These are phyloP conservation scores for Erebia palarica DNA, from an alignment of 2,888 invertebrate genomes.

Conservation along the genomic window DNA sequence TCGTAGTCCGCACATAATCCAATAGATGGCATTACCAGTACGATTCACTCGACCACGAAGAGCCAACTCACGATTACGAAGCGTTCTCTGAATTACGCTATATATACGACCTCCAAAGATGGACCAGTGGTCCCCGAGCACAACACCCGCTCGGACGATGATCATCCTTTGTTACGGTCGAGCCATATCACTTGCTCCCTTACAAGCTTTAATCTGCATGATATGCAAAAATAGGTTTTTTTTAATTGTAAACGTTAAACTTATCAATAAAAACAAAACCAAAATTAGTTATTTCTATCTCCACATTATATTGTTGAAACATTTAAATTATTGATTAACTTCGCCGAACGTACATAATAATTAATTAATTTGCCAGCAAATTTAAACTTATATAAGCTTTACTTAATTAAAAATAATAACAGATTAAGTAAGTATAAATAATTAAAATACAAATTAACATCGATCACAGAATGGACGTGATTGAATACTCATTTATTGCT, in stretches of 20 bases:
- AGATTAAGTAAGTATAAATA: neutral
- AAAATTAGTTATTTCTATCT: neutral
- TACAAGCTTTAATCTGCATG: too few species aligned
- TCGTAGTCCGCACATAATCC: too few species aligned
- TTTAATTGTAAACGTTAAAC: neutral
- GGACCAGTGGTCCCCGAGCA: too few species aligned
- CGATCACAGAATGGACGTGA: slow-evolving; percentile 26
- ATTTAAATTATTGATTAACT: slow-evolving; percentile 1
- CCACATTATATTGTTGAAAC: neutral
- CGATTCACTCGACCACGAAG: too few species aligned
- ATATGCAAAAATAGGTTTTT: neutral
- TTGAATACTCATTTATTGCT: slow-evolving; percentile 26
- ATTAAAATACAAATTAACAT: slow-evolving; percentile 28
- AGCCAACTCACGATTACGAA: too few species aligned
- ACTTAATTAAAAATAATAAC: slow-evolving; percentile 15
- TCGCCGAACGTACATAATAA: neutral
- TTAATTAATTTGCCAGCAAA: slow-evolving; percentile 8
- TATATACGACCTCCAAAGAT: too few species aligned
- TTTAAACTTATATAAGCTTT: slow-evolving; percentile 3
- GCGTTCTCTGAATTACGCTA: too few species aligned
- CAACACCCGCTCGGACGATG: too few species aligned
- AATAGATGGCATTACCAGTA: too few species aligned
- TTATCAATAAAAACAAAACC: neutral
- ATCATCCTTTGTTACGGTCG: too few species aligned
- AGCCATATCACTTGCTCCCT: too few species aligned